These are phyloP conservation scores for Cheilinus undulatus DNA, from an alignment of 2,113 vertebrate species.

Conservation along the genomic window DNA sequence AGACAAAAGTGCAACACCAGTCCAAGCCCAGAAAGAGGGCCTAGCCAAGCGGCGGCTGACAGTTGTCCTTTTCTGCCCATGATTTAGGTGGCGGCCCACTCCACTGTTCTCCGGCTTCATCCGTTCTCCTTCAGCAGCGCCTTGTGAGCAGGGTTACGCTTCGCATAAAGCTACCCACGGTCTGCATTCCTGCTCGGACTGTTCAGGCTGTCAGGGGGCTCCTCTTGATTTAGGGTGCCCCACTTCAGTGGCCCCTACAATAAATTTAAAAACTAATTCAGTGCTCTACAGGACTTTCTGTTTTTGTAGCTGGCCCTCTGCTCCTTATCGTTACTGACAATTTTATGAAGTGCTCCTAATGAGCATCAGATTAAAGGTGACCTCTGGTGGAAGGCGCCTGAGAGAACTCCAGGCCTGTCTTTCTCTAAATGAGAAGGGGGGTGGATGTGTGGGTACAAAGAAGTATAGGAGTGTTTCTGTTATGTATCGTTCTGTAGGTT, in stretches of 20 bases:
- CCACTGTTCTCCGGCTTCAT: slow-evolving; percentile 87
- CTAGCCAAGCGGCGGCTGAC: slow-evolving; percentile 93
- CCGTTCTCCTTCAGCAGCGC: slow-evolving; percentile 87
- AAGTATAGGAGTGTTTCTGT: slow-evolving; percentile 82
- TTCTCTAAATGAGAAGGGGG: slow-evolving; percentile 75
- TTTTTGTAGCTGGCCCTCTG: slow-evolving; percentile 90
- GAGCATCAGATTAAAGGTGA: slow-evolving; percentile 96
- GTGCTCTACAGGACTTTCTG: slow-evolving; percentile 93
- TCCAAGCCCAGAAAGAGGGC: slow-evolving; percentile 87
- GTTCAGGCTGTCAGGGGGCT: slow-evolving; percentile 94
- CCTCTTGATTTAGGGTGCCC: slow-evolving; percentile 93
- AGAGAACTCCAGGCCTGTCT: slow-evolving; percentile 49
- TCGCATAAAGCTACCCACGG: slow-evolving; percentile 87
- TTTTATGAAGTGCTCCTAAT: slow-evolving; percentile 99
- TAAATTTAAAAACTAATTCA: slow-evolving; percentile 95
- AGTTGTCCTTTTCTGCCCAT: slow-evolving; percentile 93
- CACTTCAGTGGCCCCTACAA: slow-evolving; percentile 88
- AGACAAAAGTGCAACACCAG: slow-evolving; percentile 91
- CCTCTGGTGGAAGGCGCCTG: slow-evolving; percentile 71
- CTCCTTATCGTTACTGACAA: slow-evolving; percentile 91
- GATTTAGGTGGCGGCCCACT: slow-evolving; percentile 95
- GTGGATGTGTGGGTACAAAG: slow-evolving; percentile 81
- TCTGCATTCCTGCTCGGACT: slow-evolving; percentile 88
- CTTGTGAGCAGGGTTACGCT: slow-evolving; percentile 90
- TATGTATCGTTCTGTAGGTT: slow-evolving; percentile 82